These are phyloP conservation scores for Callopanchax toddi DNA, from an alignment of 2,113 vertebrate species.

Conservation along the genomic window DNA sequence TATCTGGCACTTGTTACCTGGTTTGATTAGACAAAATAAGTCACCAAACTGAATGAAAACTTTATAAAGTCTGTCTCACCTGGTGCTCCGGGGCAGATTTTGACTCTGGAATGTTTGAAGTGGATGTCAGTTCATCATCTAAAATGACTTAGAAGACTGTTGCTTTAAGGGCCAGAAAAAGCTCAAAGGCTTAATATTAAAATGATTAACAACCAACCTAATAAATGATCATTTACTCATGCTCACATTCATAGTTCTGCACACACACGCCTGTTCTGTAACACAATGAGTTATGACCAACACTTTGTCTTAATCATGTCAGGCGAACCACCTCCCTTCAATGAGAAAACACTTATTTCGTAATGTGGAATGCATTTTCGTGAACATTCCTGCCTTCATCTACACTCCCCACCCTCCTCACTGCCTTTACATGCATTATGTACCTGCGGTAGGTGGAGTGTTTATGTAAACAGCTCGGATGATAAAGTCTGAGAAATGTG, in stretches of 20 bases:
- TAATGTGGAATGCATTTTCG: slow-evolving; percentile 44
- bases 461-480: not conserved
- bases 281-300: not conserved
- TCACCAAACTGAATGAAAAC: no score
- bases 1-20: no score
- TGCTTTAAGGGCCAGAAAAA: not conserved
- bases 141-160: not conserved
- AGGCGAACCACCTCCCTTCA: slow-evolving; percentile 29
- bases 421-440: not conserved
- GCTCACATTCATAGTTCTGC: not conserved
- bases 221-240: no score
- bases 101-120: not conserved
- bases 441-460: slow-evolving; percentile 18
- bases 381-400: slow-evolving; percentile 4
- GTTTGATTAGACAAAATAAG: no score
- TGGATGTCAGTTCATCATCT: not conserved
- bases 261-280: no score
- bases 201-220: not conserved
- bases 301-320: not conserved
- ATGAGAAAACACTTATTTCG: slow-evolving; percentile 35
- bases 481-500: not conserved
- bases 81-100: not conserved
- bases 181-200: not conserved
- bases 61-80: not conserved
- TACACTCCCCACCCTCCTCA: slow-evolving; percentile 4